These are phyloP conservation scores for Poecilia gillii DNA, from an alignment of 2,797 vertebrate species.

Conservation along the genomic window DNA sequence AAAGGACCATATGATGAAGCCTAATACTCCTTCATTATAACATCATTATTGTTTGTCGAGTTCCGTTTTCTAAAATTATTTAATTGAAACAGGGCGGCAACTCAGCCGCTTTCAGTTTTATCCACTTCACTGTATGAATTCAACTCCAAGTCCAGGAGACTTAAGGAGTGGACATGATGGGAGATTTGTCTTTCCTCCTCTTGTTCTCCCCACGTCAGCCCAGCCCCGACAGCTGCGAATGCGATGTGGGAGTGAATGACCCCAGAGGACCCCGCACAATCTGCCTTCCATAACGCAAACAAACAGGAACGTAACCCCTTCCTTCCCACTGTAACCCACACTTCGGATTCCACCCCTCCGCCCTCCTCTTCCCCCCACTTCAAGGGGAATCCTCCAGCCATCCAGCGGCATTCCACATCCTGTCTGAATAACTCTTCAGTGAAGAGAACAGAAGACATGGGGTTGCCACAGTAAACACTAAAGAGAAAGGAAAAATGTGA, in stretches of 20 bases:
- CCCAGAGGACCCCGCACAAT: conserved; percentile 56
- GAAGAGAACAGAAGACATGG: neutral
- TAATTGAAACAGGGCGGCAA: conserved; percentile 26
- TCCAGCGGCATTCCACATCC: conserved; percentile 64
- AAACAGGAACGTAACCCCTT: conserved; percentile 69
- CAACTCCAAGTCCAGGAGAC: conserved; percentile 28
- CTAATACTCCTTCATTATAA: neutral
- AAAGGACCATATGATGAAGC: neutral
- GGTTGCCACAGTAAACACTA: neutral
- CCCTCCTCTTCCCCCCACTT: conserved; percentile 30
- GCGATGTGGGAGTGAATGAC: conserved; percentile 64
- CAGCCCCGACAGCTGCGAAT: conserved; percentile 71
- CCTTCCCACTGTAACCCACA: conserved; percentile 65
- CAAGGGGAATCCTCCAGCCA: conserved; percentile 61
- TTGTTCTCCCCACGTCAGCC: conserved; percentile 45
- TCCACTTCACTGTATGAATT: conserved; percentile 26
- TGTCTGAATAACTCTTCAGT: conserved; percentile 38
- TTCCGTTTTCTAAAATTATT: conserved; percentile 21
- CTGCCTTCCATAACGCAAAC: conserved; percentile 58
- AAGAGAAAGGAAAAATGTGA: neutral
- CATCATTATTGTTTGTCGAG: neutral
- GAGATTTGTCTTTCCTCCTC: conserved; percentile 24
- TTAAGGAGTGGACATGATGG: conserved; percentile 53
- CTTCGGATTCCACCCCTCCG: conserved; percentile 34
- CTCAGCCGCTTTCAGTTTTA: conserved; percentile 21